Percentiles rank a stretch among this genome's conserved stretches.
These are phyloP conservation scores for Regulus satrapa DNA, from an alignment of 2,113 vertebrate species.

Conservation along the genomic window DNA sequence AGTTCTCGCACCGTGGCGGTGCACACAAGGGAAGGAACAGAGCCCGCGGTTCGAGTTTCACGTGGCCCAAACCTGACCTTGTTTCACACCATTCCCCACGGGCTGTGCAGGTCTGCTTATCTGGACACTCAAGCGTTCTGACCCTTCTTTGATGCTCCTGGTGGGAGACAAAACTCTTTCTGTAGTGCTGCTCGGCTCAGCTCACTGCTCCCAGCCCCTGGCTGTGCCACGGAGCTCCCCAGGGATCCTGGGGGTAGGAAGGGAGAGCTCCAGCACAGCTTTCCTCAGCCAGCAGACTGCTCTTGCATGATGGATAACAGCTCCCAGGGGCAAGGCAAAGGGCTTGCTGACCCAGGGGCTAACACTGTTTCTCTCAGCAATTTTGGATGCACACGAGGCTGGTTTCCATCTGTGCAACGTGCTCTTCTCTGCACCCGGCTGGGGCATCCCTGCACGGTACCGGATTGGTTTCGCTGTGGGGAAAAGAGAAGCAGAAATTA, in stretches of 20 bases:
- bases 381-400: neutral
- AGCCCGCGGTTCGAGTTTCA: neutral
- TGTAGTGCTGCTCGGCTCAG: neutral
- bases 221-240: neutral
- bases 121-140: neutral
- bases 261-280: neutral
- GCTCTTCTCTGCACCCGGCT: neutral
- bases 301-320: rapidly evolving
- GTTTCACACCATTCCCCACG: rapidly evolving
- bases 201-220: neutral
- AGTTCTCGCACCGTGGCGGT: neutral
- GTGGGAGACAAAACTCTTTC: neutral
- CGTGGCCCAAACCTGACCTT: neutral
- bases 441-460: neutral
- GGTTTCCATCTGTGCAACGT: neutral
- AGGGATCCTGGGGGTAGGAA: neutral
- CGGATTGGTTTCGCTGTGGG: neutral
- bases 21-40: neutral
- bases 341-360: neutral
- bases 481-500: neutral
- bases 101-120: neutral
- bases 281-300: neutral
- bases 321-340: neutral
- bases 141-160: neutral
- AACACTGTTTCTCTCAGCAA: neutral